Base-by-base conservation (phyloP, 2,888 invertebrate species). In the Bellardia pandia region DNA sequence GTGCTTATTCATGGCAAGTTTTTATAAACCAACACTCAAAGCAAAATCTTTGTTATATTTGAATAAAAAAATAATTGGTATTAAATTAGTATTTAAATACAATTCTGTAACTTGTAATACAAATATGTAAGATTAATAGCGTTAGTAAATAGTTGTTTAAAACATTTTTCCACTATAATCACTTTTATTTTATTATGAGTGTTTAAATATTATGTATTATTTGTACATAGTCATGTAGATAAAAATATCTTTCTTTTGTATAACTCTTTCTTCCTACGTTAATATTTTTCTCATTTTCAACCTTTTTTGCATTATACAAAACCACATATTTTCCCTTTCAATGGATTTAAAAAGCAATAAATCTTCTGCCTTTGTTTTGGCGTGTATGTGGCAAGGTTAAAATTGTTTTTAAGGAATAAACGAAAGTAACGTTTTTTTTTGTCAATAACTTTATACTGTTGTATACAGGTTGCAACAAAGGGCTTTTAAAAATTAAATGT, bases 261-360 rank as follows among this genome's bases (percentile, higher is more conserved):
- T 3, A 16, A 58, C 33, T 66, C 56, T 74, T 7, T 66, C 56
- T 74, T 7, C 42, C 30, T 60, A 16, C 37, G 9, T 53, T 51
- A 4, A 62, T 71, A 16, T 33, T 68, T 68, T 48, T 60, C 23
- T 60, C 23, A 37, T 37, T 37, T 37, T 37, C 0, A 37, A 37
- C 6, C 2, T 4, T 42, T 68, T 30, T 11, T 48, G 37, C 37
- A 68, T 48, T 81, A 66, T 37, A 69, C 23, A 42, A 56, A 79
- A 64, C 66, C 62, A 79, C 76, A 86, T 80, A 23, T 86, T 88
- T 88, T 88, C 77, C 76, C 82, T 86, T 86, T 86, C 86, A 79
- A 66, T 85, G 76, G 69, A 53, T 83, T 75, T 77, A 76, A 85
- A 79, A 62, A 33, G 88, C 81, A 81, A 88, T 88, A 88, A 88